Evolutionary conservation across 2,888 invertebrate species (phyloP), one percentile per base, ranked within the genome.

Genomic region (Drosophila neoperkinsi): DNA sequence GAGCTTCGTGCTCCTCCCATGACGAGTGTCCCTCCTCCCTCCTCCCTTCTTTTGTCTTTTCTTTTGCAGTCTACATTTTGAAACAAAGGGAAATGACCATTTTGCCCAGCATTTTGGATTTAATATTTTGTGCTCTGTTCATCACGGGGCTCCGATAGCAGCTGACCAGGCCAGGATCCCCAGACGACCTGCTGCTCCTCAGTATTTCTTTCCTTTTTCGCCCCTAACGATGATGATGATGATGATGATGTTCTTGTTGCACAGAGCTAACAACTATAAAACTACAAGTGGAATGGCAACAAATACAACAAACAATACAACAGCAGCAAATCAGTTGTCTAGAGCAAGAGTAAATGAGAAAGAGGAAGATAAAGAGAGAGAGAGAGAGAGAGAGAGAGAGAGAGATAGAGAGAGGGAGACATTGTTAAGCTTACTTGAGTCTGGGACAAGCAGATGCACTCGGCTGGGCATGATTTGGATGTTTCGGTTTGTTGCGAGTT

Each of bases 391-490:
- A 25, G 13, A 11, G 3, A 33, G 18, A 7, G 16, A 10, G 21
- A 3, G 36, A 4, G 28, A 3, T 10, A 6, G 49, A 34, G n/a
- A 13, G 51, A 21, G 46, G 41, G 41, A 64, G 61, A 77, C 72
- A 88, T 86, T 86, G 82, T 87, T 89, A 84, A 84, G 91, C 91
- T 94, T 95, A 97, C 97, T 96, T 97, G 97, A 82, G 97, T 97
- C 92, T 96, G 96, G 71, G 97, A 97, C 75, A 97, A 95, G 93
- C 97, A 97, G 93, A 97, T 97, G 94, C 97, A 97, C 94, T 97
- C 96, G 87, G 95, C 94, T 75, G 97, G 97, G 92, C 97, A 97
- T 84, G 95, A 94, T 82, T 96, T 95, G 88, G 94, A 90, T 94
- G 93, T 91, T 91, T 93, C 91, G 89, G 92, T 91, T 90, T 91